Evolutionary conservation across 2,888 invertebrate genomes (phyloP), one percentile per base, ranked within the genome.

Genomic region (Stenchaetothrips biformis): DNA sequence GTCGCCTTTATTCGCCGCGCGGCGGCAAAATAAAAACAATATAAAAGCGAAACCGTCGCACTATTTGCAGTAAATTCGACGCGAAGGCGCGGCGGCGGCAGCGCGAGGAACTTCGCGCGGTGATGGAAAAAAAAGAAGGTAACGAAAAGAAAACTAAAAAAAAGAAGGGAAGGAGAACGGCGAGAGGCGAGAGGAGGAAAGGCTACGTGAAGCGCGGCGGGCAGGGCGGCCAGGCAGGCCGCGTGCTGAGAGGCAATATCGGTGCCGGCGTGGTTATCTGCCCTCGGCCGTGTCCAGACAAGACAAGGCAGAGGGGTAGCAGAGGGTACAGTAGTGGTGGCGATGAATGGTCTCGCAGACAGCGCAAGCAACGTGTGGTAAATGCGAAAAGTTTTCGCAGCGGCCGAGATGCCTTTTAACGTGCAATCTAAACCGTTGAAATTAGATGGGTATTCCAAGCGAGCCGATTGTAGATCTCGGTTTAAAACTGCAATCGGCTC

Each of bases 81-180:
- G 37, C 37, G 37, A 37, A 37, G 37, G 2, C 37, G 74, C 48
- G 78, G 77, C 78, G 67, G n/a, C 18, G 79, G 78, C 81, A 77
- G 81, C 77, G 81, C 80, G 77, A 81, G 77, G 79, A 37, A 37
- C 37, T 37, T 37, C 37, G 37, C 37, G 37, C 37, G 37, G 53
- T 7, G 13, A 53, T 3, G 16, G 1, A 6, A 53, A 53, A 13
- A 13, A 13, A 13, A 13, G 53, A 13, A 4, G 62, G 79, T 4
- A 77, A 79, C 74, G 79, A 53, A 21, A 77, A 79, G 78, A 79
- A 48, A 47, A 79, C 37, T 49, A 2, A 47, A 62, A 80, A 79
- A 81, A 80, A n/a, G n/a, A n/a, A 77, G 80, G 48, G 62, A 81
- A 79, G 79, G 82, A 82, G 77, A 67, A 82, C 80, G 81, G 81